Percentiles rank a stretch among this genome's conserved stretches.
phyloP scores from a whole-genome alignment of 92 coral and sea anemone genomes.

The Palythoa heliodiscus region DNA sequence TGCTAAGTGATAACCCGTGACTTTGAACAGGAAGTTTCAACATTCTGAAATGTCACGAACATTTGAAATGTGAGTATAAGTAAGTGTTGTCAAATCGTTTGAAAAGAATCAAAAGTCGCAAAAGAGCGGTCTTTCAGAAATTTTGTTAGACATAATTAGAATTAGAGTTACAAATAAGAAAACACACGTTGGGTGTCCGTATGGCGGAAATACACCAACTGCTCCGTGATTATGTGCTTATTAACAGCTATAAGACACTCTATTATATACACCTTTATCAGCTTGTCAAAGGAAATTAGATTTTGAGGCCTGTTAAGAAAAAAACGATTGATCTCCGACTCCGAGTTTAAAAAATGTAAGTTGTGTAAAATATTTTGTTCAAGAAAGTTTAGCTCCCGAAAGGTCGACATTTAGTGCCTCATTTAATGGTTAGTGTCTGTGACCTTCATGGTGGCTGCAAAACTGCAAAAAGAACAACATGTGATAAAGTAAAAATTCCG shows the following conservation, averaged over 20 bases:
- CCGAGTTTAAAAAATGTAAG: background rate
- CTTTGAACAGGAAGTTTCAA: background rate
- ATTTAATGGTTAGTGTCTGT: background rate
- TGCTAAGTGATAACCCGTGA: conserved; percentile 1
- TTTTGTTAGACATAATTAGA: background rate
- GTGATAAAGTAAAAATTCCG: background rate
- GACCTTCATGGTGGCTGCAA: background rate
- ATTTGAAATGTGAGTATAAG: background rate
- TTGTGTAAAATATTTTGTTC: background rate
- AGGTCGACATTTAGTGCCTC: conserved; percentile 2
- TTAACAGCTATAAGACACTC: conserved; percentile 23
- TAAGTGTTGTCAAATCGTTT: background rate
- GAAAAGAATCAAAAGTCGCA: background rate
- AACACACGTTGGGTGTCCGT: background rate
- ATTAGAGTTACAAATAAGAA: conserved; percentile 28
- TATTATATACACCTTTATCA: background rate
- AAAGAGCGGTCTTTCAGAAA: background rate
- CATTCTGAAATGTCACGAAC: conserved; percentile 20
- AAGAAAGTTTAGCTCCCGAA: conserved; percentile 8
- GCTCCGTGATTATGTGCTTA: background rate
- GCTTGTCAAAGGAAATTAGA: background rate
- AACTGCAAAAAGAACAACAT: background rate
- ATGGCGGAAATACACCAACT: background rate
- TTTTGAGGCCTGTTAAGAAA: background rate
- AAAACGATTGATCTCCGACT: background rate